Evolutionary conservation across 2,888 invertebrate species (phyloP), one percentile per base, ranked within the genome.

Genomic region (Candidula unifasciata): DNA sequence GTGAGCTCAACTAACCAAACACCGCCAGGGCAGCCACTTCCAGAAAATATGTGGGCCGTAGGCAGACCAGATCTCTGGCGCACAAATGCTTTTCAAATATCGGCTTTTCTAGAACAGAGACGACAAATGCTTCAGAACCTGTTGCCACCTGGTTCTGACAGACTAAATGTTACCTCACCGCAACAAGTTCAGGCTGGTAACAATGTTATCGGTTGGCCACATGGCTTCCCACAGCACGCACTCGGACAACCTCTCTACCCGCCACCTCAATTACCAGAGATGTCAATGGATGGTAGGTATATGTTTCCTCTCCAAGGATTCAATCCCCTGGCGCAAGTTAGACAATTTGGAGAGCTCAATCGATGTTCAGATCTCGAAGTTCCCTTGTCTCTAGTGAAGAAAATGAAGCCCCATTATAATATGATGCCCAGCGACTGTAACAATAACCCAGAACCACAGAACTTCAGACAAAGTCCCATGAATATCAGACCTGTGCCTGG

Each of bases 291-390:
- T 18, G 16, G 27, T 21, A 3, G 68, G 13, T 81, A 52, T n/a
- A 81, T 81, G 37, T 71, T 52, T 57, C 33, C 57, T 27, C 21
- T 30, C 8, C 52, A 44, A 1, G 69, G 27, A 3, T 30, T 13
- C 6, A 81, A 81, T 73, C 80, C 80, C 10, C 27, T 81, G 37
- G 80, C 80, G 52, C 80, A 71, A 35, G 71, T 81, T 30, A 54
- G 80, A 81, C 80, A 71, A 10, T 57, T 81, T 35, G 80, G 80
- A 2, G 30, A 81, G 27, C 24, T 69, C 21, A 69, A 81, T 16
- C 71, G 69, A 33, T 52, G 57, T 33, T 66, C 35, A 27, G 57
- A 57, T 16, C 24, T 54, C 13, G 80, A 52, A 0, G n/a, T 27
- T 8, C 80, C 80, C 2, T 37, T 81, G 10, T 69, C 80, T 69